Evolutionary conservation across 2,888 invertebrate species (phyloP), one percentile per base, ranked within the genome.

Genomic region (Hydrotaea cyrtoneurina): DNA sequence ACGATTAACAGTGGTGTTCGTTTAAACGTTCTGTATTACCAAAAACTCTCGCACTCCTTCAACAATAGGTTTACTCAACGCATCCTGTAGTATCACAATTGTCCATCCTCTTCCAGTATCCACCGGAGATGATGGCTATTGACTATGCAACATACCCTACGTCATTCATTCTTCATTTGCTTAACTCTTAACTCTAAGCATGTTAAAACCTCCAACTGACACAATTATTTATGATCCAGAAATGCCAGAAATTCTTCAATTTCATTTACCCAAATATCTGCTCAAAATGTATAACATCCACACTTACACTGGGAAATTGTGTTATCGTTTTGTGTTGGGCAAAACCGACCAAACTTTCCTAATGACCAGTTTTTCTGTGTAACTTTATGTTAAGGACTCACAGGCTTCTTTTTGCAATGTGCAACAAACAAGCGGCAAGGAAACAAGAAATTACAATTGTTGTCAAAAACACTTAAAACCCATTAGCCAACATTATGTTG

Each of bases 401-500:
- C 15, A 69, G 69, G 43, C 46, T 21, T 69, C 62, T 31, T 19
- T 69, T 36, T 39, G 39, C 31, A n/a, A 62, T 23, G 43, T 69
- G 46, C 46, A 46, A 43, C 13, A 15, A 62, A 7, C 62, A n/a
- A 31, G 17, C 62, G 66, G 62, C 82, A 82, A 82, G 85, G 85
- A 85, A 85, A 82, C 82, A 76, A 85, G 79, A 82, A 85, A 82
- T 85, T 85, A 85, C 85, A 85, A 85, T 85, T 82, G 85, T 85
- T 85, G 85, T 85, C 85, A 85, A 82, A 82, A 85, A 85, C 85
- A 85, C 85, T 85, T 85, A 79, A 85, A 85, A 79, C 82, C 85
- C 85, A 85, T 85, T 85, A 85, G 82, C 85, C 79, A 77, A 79
- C 81, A 85, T 85, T 82, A 81, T 84, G 85, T 82, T 85, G 82